Evolutionary conservation across 2,113 vertebrate species (phyloP), one percentile per base, ranked within the genome.

Genomic region (Delphinapterus leucas): DNA sequence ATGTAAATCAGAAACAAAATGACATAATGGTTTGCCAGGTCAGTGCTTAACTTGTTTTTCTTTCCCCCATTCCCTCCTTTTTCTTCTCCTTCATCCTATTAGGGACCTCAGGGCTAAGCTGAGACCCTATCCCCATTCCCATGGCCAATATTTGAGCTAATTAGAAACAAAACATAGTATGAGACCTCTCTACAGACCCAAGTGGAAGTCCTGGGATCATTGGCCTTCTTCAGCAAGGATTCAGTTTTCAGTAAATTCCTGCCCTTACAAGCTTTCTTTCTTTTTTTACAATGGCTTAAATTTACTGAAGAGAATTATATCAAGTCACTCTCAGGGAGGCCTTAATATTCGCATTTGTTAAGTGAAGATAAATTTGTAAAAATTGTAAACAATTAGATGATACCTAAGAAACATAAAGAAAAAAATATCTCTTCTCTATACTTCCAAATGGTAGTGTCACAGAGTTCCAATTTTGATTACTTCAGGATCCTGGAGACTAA

Each of bases 311-410:
- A 94, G 60, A 91, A 86, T 36, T 61, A 63, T 71, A 21, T 47
- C 14, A 68, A 36, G 70, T 81, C 5, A 92, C 28, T 92, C 21
- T 79, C 5, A 63, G 23, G 36, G 49, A 88, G 41, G 21, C 9
- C 44, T 87, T 74, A 63, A 47, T 85, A 60, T 53, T 96, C 13
- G 21, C 20, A 80, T 90, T 93, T 89, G 25, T 73, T 86, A 63
- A 67, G 26, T 84, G 58, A 93, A 91, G 31, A 71, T 68, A 58
- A 71, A 76, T 55, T 74, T 88, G 14, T 92, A 89, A 93, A 94
- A 84, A 81, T 26, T 91, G 4, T 89, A 80, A 80, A 60, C 36
- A 55, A 79, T 60, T 47, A 77, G 47, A 33, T 90, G 41, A 58
- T 61, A 87, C 21, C 53, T 88, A 58, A 87, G n/a, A 83, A 53